phyloP scores from a whole-genome alignment of 1,140 invertebrate genomes.

The Halesus radiatus region DNA sequence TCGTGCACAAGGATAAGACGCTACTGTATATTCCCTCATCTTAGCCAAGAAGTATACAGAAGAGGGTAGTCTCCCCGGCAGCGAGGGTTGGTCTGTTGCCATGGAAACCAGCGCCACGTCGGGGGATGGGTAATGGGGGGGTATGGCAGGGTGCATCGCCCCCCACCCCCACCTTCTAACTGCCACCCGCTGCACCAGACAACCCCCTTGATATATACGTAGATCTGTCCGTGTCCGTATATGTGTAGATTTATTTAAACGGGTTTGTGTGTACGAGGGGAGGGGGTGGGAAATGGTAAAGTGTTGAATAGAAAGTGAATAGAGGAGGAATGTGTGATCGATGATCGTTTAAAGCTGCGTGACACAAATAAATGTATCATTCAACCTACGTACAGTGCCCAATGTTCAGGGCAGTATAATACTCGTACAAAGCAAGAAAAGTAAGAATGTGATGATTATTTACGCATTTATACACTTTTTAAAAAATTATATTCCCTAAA shows the following conservation, averaged over 20 bases:
- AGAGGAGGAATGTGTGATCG: background rate
- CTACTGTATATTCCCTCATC: background rate
- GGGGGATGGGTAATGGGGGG: background rate
- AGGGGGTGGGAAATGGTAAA: background rate
- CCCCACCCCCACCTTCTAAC: background rate
- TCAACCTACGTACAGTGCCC: background rate
- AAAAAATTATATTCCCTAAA: too few species aligned
- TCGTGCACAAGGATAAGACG: constrained; percentile 3
- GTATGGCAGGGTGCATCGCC: constrained; percentile 29
- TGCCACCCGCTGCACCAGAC: constrained; percentile 21
- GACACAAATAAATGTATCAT: background rate
- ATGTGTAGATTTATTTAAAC: background rate
- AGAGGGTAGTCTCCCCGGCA: constrained; percentile 35
- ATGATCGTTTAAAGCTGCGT: constrained; percentile 1
- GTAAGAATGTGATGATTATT: too few species aligned
- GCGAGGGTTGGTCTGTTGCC: constrained; percentile 51
- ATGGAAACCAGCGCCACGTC: constrained; percentile 49
- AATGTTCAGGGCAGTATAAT: too few species aligned
- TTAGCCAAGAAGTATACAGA: constrained; percentile 14
- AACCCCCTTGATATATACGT: too few species aligned
- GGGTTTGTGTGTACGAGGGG: background rate
- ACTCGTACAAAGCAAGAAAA: too few species aligned
- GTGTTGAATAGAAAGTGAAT: background rate
- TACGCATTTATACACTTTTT: too few species aligned
- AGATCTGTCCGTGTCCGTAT: too few species aligned